These are phyloP conservation scores for Brachystomella parvula DNA, from an alignment of 1,140 invertebrate species.

Conservation along the genomic window DNA sequence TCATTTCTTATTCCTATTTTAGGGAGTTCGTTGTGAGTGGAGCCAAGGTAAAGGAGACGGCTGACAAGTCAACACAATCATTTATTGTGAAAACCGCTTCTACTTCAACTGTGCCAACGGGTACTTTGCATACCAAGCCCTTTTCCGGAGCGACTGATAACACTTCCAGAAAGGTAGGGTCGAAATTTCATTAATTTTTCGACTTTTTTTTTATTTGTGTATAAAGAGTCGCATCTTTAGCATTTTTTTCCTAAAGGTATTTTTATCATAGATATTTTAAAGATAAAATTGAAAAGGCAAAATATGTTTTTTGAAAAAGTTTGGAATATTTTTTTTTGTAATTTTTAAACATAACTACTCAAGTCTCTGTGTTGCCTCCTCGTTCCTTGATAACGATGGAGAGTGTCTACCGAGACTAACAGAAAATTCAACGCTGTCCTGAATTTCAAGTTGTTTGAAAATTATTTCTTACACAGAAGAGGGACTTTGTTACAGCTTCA, in stretches of 20 bases:
- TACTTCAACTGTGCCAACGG: slow-evolving; percentile 8
- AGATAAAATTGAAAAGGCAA: background rate
- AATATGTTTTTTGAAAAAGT: slow-evolving; percentile 6
- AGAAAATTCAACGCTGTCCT: background rate
- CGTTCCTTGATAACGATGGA: background rate
- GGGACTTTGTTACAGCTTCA: background rate
- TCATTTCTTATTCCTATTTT: slow-evolving; percentile 7
- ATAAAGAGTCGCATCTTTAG: too few relatives aligned
- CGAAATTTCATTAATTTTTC: too few relatives aligned
- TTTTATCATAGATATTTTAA: background rate
- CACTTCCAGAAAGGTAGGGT: slow-evolving; percentile 5
- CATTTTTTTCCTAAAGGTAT: slow-evolving; percentile 4
- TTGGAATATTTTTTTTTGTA: background rate
- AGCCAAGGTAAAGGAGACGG: slow-evolving; percentile 40
- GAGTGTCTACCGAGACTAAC: slow-evolving; percentile 4
- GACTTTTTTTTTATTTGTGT: too few relatives aligned
- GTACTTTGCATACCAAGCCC: background rate
- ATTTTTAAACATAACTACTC: background rate
- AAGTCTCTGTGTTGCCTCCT: slow-evolving; percentile 12
- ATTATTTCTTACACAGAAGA: background rate
- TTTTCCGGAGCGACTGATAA: background rate
- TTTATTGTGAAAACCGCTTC: slow-evolving; percentile 3
- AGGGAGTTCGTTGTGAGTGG: slow-evolving; percentile 16
- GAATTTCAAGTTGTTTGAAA: background rate
- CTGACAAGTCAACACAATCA: slow-evolving; percentile 46